A percentile compares a stretch with the other conserved stretches of the same genome.
phyloP scores from a whole-genome alignment of 2,888 invertebrate species.

The Phyto melanocephala region DNA sequence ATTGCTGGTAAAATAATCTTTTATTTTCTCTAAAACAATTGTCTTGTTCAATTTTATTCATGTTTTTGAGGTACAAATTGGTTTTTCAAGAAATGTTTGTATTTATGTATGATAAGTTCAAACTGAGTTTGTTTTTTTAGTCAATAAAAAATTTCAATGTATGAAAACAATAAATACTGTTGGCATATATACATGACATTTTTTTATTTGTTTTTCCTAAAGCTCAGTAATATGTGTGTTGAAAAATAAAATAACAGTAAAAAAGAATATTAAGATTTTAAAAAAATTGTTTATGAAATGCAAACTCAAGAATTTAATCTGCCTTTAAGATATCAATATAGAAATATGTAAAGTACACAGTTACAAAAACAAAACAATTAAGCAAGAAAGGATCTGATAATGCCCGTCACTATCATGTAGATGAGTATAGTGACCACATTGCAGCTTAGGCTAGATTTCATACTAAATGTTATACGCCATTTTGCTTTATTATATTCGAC shows the following conservation, averaged over 20 bases:
- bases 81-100: not conserved
- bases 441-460: no score
- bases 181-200: not conserved
- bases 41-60: not conserved
- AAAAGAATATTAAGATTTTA: not conserved
- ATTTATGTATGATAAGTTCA: not conserved
- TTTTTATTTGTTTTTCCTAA: not conserved
- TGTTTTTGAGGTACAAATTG: not conserved
- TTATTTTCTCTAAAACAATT: not conserved
- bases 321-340: slow-evolving; percentile 39
- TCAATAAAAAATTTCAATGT: not conserved
- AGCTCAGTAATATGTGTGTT: not conserved
- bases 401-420: no score
- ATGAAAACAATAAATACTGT: not conserved
- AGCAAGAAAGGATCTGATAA: no score
- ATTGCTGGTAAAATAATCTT: no score
- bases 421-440: no score
- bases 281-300: slow-evolving; percentile 18
- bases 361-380: slow-evolving; percentile 29
- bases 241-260: not conserved
- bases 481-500: no score
- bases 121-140: not conserved
- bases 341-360: slow-evolving; percentile 9
- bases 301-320: slow-evolving; percentile 46
- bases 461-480: no score